Base-by-base conservation (phyloP, 2,797 vertebrate species). In the Melopsittacus undulatus region DNA sequence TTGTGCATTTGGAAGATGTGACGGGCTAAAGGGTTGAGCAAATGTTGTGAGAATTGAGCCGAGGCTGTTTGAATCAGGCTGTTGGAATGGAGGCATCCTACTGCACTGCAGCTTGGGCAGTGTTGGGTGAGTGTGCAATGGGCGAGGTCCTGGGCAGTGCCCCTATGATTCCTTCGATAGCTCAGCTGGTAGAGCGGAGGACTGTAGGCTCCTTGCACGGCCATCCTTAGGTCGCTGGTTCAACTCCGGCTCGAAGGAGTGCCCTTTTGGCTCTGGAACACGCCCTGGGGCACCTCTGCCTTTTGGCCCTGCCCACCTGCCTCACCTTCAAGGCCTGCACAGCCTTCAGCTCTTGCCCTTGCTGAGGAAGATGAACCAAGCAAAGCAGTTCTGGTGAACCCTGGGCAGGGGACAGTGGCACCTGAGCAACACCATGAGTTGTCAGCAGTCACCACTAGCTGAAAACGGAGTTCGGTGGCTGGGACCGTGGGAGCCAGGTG, bases 181-280 rank as follows among this genome's bases (percentile, higher is more conserved):
- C 98, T 99, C 98, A 99, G 98, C 97, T 99, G 98, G 98, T 98
- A 99, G 98, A 99, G 98, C 97, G 97, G 98, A 99, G 98, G 98
- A 99, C 98, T 99, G 98, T 99, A 99, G 99, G 54, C 30, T 54
- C 43, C 32, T 19, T 42, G 42, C 48, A 74, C 0, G 6, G 61
- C 62, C 62, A 79, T 94, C 66, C 90, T 89, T 87, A 79, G 86
- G 83, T 90, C 7, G 38, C 83, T 95, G 89, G 72, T 90, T 92
- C 90, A 90, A 83, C 30, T 87, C 91, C 13, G 38, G 40, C 40
- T 94, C 16, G 16, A 92, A 92, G 75, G 86, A 92, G 13, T 29
- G 3, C 1, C 0, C 18, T 87, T 87, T 87, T 74, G n/a, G 2
- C 43, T 73, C 66, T 42, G 38, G 3, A 3, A 17, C n/a, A 56